These are phyloP conservation scores for Aphidius gifuensis DNA, from an alignment of 1,140 invertebrate genomes.

Conservation along the genomic window DNA sequence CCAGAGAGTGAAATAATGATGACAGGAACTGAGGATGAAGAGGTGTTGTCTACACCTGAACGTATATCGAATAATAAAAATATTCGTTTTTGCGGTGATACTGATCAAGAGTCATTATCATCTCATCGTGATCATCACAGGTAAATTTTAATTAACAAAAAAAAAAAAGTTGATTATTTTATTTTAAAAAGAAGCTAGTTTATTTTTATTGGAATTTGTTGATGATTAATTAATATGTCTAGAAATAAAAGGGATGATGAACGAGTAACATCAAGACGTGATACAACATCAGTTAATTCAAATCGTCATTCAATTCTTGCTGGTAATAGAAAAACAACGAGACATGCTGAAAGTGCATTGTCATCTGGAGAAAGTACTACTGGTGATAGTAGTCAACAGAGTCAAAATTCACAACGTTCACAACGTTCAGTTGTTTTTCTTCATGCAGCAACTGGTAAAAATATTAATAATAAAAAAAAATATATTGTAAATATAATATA, in stretches of 20 bases:
- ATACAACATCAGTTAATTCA: conserved; percentile 45
- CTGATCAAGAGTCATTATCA: conserved; percentile 67
- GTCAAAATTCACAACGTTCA: conserved; percentile 74
- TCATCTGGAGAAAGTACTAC: conserved; percentile 55
- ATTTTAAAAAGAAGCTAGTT: neutral
- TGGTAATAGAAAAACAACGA: conserved; percentile 42
- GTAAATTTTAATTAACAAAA: conserved; percentile 27
- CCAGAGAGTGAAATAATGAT: conserved; percentile 52
- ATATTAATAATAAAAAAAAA: neutral
- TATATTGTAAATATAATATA: neutral
- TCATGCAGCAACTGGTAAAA: conserved; percentile 71
- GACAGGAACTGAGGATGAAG: conserved; percentile 53
- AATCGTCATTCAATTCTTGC: conserved; percentile 39
- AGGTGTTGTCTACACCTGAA: conserved; percentile 47
- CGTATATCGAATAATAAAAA: conserved; percentile 59
- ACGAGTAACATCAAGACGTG: conserved; percentile 41
- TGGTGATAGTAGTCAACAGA: conserved; percentile 71
- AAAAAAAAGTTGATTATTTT: too few relatives aligned
- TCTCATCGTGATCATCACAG: conserved; percentile 48
- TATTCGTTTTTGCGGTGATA: conserved; percentile 78
- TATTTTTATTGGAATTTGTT: neutral
- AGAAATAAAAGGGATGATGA: conserved; percentile 50
- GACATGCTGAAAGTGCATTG: conserved; percentile 48
- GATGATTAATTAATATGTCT: neutral
- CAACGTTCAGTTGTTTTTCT: conserved; percentile 77